Evolutionary conservation across 2,888 invertebrate genomes (phyloP), one percentile per base, ranked within the genome.

Genomic region (Cataglyphis cursor): DNA sequence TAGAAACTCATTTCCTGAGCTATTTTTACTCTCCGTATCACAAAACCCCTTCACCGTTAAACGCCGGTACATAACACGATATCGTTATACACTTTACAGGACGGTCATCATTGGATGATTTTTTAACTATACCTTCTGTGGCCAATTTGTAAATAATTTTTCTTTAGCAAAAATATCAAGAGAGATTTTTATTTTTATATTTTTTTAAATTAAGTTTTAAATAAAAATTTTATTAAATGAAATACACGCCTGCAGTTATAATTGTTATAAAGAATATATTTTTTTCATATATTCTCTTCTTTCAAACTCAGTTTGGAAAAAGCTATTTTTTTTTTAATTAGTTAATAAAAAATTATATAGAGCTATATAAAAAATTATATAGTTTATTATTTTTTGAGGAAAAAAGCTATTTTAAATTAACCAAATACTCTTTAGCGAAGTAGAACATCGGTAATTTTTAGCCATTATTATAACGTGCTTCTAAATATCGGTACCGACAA

Each of bases 1-100:
- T 86, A 82, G 41, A 84, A 66, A 61, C 68, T 75, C 83, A 89
- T 89, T 87, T 82, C 82, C 75, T 75, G n/a, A 38, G 57, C 31
- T 72, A 61, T 66, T 82, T 73, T 73, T 80, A 44, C 31, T 51
- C 35, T 38, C 24, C 59, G 18, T 72, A 80, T 80, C 78, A 72
- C 31, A 80, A 80, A 68, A 68, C 24, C 8, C 15, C 68, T 76
- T 41, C 9, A 12, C 24, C 18, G 8, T 57, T 78, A 80, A 80
- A 80, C 59, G 59, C 18, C 59, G 21, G 24, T 80, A 35, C 59
- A 73, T 24, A 5, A 35, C 73, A 73, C 38, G 78, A 80, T 72
- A 80, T 80, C 35, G 35, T 24, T 24, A 24, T n/a, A 59, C 21
- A 8, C 1, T 72, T 18, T 72, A 80, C 44, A 48, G 12, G 6